Base-by-base conservation (phyloP, 2,888 invertebrate species). In the Thyatira batis region DNA sequence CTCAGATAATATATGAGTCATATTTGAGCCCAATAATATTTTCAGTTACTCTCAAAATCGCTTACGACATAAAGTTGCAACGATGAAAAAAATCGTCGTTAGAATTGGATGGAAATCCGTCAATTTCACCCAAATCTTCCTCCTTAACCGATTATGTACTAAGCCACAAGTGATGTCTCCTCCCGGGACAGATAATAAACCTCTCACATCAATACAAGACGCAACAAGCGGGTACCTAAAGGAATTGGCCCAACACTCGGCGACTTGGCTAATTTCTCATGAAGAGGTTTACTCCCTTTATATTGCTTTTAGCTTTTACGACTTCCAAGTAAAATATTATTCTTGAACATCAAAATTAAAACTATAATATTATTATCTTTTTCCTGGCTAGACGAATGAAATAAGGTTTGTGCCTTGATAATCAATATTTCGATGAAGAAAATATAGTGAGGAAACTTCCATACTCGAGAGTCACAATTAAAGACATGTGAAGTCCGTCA, bases 241-340 rank as follows among this genome's bases (percentile, higher is more conserved):
- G 67, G 76, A 79, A 78, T 82, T 78, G 78, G 73, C 64, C 70
- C 68, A 62, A 67, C 70, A 69, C 76, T 69, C 69, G 65, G 69
- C 64, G 80, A 82, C 82, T 80, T 77, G 63, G 74, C 77, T 84
- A 83, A 84, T 84, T 81, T 81, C 76, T 81, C 76, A 64, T 63
- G 64, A 74, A 72, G 69, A 72, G 67, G 60, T 64, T 71, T 48
- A 48, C 48, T 48, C 48, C 39, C 17, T 62, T 62, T 66, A 53
- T 52, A 43, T 45, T 49, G 33, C 1, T 6, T 4, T 67, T 73
- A 71, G 60, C 6, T 2, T 4, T n/a, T n/a, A 58, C 69, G 71
- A 69, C 53, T 33, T 20, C n/a, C n/a, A n/a, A n/a, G 21, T 68
- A 53, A 55, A 17, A 13, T 58, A 55, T 54, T 49, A 8, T 25